A percentile compares a stretch with the other conserved stretches of the same genome.
Conservation (phyloP, 2,888 invertebrate species). For the Rugalucina vietnamica region DNA sequence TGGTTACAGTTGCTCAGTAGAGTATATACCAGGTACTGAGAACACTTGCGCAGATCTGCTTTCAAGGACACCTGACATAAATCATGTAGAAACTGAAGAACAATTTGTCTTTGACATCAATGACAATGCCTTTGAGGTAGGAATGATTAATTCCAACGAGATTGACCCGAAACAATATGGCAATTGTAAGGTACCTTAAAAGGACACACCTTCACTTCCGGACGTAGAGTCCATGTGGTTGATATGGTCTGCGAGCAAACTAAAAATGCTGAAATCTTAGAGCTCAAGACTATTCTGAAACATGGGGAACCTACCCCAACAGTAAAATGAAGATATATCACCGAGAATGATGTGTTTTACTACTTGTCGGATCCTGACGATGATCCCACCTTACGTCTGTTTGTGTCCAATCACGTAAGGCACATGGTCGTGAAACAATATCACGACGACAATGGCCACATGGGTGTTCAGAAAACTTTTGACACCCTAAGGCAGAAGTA, state of each 20-base stretch:
- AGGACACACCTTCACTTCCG: not conserved
- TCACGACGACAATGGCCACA: conserved; percentile 16
- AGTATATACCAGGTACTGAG: not conserved
- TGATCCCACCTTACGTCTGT: conserved; percentile 16
- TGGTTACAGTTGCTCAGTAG: not conserved
- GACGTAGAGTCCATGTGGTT: not conserved
- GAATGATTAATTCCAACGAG: not conserved
- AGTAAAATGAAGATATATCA: not conserved
- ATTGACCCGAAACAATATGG: not conserved
- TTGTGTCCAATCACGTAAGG: not conserved
- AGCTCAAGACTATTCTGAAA: not conserved
- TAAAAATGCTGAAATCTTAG: not conserved
- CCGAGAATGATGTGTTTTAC: conserved; percentile 22
- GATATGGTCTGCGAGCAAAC: not conserved
- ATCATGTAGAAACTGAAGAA: not conserved
- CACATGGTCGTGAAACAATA: not conserved
- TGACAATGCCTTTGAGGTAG: not conserved
- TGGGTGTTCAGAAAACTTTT: conserved; percentile 1
- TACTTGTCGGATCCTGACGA: conserved; percentile 25
- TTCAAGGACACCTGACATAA: not conserved
- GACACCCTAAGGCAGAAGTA: not conserved
- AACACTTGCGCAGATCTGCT: not conserved
- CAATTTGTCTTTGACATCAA: not conserved
- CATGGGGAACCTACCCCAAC: not conserved
- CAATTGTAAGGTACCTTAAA: not conserved